Conservation (phyloP, 2,113 vertebrate species). For the Cercocebus atys region DNA sequence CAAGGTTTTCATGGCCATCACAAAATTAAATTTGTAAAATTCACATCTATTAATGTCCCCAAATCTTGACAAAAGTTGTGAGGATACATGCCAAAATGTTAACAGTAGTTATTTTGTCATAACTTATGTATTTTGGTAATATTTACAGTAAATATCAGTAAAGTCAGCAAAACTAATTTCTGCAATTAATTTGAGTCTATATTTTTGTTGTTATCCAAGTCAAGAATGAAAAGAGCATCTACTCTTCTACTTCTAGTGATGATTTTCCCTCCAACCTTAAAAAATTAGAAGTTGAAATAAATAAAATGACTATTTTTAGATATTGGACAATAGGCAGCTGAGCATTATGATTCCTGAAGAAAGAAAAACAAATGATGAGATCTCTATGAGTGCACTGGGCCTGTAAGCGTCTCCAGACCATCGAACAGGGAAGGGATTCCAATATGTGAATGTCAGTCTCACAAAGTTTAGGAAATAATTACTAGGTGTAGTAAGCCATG, state of each 20-base stretch:
- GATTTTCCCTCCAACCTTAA: neutral
- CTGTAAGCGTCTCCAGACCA: neutral
- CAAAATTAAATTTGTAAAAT: slow-evolving; percentile 24
- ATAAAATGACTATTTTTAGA: neutral
- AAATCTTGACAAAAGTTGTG: neutral
- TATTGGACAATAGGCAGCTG: neutral
- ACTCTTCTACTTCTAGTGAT: neutral
- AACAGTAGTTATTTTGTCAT: neutral
- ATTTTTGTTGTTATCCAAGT: neutral
- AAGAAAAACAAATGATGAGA: neutral
- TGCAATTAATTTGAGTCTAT: neutral
- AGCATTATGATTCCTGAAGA: neutral
- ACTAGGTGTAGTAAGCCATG: neutral
- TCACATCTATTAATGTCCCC: neutral
- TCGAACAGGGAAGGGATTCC: neutral
- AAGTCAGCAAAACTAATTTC: slow-evolving; percentile 3
- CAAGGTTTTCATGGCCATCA: neutral
- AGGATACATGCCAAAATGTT: slow-evolving; percentile 8
- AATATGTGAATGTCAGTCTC: neutral
- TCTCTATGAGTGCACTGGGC: no score
- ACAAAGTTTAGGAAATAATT: neutral
- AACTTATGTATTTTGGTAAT: slow-evolving; percentile 5
- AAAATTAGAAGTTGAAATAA: neutral
- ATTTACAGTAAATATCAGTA: neutral
- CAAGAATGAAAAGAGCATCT: neutral